Evolutionary conservation across 2,797 vertebrate species (phyloP), one percentile per base, ranked within the genome.

Genomic region (Urophycis tenuis): DNA sequence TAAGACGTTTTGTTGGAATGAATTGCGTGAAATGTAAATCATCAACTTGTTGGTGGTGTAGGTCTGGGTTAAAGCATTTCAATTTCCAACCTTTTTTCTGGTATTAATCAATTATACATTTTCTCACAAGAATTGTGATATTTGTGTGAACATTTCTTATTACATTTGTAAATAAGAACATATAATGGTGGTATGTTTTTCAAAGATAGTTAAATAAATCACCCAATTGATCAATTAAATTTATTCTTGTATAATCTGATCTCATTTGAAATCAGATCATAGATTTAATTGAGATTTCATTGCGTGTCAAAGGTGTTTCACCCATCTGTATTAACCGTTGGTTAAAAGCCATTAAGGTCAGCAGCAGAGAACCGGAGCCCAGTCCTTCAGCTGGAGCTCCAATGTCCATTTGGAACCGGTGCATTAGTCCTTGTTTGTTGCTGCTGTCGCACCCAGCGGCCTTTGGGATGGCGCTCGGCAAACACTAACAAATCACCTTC

Each of bases 401-500:
- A 87, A 86, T 88, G 88, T 88, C 88, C 87, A 89, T 89, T 88
- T 85, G 78, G 82, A 87, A 85, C 75, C 33, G 64, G 83, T 81
- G 75, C 88, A 92, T 92, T 91, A 88, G 88, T 91, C 88, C 85
- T 92, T 90, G 88, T 91, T 91, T 91, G 90, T 87, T 85, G 85
- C 83, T 67, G 19, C 85, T 90, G 86, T 87, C 89, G 84, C 84
- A 86, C 88, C 90, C 91, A 90, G 91, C 86, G 84, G 88, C 88
- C 88, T 87, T n/a, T 60, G 82, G 87, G 87, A 89, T 87, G 83
- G 84, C 67, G 79, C 82, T 90, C 85, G 84, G 88, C 91, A 88
- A 90, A 92, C 88, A 86, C 85, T 83, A 90, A 90, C 91, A 90
- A 91, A 92, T 92, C 88, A 90, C 88, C 90, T 86, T 80, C 83